phyloP scores from a whole-genome alignment of 2,888 invertebrate species.

The Automeris io region DNA sequence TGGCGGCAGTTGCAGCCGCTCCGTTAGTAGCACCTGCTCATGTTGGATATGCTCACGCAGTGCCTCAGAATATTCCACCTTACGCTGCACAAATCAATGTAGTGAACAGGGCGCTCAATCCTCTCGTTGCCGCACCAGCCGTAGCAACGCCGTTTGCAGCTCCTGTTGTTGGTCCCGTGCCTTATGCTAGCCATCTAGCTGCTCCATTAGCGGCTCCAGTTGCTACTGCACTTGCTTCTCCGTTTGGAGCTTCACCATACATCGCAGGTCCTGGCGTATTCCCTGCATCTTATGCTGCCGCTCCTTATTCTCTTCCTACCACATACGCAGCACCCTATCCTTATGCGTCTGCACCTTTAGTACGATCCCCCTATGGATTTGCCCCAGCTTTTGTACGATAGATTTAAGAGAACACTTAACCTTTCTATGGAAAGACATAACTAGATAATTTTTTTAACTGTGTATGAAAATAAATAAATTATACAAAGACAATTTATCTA shows the following conservation, averaged over 20 bases:
- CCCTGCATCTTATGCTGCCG: slow-evolving; percentile 26
- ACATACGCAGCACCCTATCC: slow-evolving; percentile 26
- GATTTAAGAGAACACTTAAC: slow-evolving; percentile 56
- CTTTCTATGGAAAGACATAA: slow-evolving; percentile 51
- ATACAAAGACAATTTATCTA: slow-evolving; percentile 15
- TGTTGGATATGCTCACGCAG: slow-evolving; percentile 74
- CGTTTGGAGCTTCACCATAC: slow-evolving; percentile 26
- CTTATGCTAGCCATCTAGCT: slow-evolving; percentile 13
- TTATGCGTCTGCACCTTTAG: slow-evolving; percentile 22
- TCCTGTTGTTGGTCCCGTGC: slow-evolving; percentile 29
- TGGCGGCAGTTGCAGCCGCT: slow-evolving; percentile 42
- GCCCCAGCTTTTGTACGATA: slow-evolving; percentile 68
- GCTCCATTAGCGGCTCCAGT: slow-evolving; percentile 24
- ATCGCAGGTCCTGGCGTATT: slow-evolving; percentile 16
- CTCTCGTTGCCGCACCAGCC: slow-evolving; percentile 49
- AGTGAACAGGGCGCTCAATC: slow-evolving; percentile 59
- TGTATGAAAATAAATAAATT: slow-evolving; percentile 20
- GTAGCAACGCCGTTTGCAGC: slow-evolving; percentile 32
- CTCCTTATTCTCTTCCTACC: slow-evolving; percentile 23
- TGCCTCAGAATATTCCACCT: slow-evolving; percentile 80
- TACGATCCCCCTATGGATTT: slow-evolving; percentile 43
- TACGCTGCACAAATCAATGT: slow-evolving; percentile 79
- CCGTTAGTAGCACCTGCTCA: slow-evolving; percentile 73
- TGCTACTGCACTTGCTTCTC: slow-evolving; percentile 25
- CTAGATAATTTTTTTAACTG: slow-evolving; percentile 20